These are phyloP conservation scores for Athene cunicularia DNA, from an alignment of 2,113 vertebrate species.

Conservation along the genomic window DNA sequence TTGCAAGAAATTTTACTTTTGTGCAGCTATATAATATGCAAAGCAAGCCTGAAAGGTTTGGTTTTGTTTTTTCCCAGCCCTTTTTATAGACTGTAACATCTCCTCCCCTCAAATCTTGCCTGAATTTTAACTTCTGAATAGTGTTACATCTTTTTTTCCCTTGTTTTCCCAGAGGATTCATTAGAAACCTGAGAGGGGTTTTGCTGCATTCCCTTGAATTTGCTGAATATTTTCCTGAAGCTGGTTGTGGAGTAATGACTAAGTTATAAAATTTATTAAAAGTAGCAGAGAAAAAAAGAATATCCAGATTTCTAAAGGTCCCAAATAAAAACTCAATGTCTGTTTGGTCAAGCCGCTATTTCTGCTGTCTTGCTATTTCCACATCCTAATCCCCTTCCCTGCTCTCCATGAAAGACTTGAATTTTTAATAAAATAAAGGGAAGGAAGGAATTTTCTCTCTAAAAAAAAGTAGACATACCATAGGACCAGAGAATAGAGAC, in stretches of 20 bases:
- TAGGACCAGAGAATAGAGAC: neutral
- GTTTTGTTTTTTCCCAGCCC: neutral
- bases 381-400: neutral
- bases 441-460: constrained; percentile 10
- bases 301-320: neutral
- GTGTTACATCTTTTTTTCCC: neutral
- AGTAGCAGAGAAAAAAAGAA: neutral
- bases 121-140: neutral
- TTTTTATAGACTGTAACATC: neutral
- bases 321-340: neutral
- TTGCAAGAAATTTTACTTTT: neutral
- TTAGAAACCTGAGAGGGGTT: neutral
- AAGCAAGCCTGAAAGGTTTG: neutral
- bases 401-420: neutral
- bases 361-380: constrained; percentile 2
- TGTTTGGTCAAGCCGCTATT: neutral
- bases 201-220: neutral
- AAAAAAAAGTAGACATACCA: neutral
- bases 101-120: neutral
- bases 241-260: neutral
- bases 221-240: neutral
- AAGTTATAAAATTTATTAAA: neutral
- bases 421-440: constrained; percentile 20
- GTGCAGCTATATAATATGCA: neutral
- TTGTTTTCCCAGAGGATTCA: neutral